Base-by-base conservation (phyloP, 2,888 invertebrate species). In the Dromius quadrimaculatus region DNA sequence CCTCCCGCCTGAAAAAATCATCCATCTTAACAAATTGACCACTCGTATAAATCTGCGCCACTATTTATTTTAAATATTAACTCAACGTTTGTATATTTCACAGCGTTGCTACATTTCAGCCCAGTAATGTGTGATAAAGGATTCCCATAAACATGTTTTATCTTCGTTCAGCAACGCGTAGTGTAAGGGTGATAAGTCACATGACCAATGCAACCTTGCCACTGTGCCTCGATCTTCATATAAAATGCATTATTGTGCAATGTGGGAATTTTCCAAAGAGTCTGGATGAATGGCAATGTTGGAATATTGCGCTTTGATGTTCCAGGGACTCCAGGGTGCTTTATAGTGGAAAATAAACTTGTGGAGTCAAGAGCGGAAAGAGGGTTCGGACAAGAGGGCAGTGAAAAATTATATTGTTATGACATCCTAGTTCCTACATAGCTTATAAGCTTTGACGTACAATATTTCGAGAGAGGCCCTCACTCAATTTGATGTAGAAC, bases 101-200 rank as follows among this genome's bases (percentile, higher is more conserved):
- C 13, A 6, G 11, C 8, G 2, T 11, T 11, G 41, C 11, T 6
- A 41, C 41, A 41, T 36, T 36, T 11, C 36, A 36, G 36, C 2
- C 36, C 28, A 28, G 47, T 54, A 54, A 54, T 54, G 15, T 13
- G 50, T 54, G 50, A 54, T 54, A 54, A 54, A 54, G 50, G 28
- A 54, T 28, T 28, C 50, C 50, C 50, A 54, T 54, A 54, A 54
- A 54, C 50, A 54, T 54, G 28, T 54, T 54, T 54, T 54, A 54
- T 54, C 50, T 54, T 28, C 50, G 23, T 11, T 15, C 13, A 41
- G 47, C 8, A 1, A 1, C 22, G 47, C n/a, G 47, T 22, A 13
- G n/a, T 28, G 15, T 13, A 11, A n/a, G 13, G 28, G 8, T 15
- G n/a, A n/a, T n/a, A n/a, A n/a, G n/a, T n/a, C n/a, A n/a, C n/a